Evolutionary conservation across 2,113 vertebrate genomes (phyloP).

Genomic region (Myiagra hebetior): DNA sequence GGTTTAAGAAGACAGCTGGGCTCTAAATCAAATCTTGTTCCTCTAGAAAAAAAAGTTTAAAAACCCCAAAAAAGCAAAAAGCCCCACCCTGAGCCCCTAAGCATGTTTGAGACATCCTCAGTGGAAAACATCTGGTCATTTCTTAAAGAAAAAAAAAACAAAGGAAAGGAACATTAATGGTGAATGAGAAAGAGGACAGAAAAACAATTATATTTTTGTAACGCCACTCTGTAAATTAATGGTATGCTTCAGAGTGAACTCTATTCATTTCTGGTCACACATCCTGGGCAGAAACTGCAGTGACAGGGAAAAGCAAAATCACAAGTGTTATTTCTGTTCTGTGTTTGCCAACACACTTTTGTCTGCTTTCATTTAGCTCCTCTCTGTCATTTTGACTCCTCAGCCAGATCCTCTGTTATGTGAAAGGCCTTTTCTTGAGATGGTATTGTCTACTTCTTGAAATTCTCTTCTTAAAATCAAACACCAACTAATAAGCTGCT

Average conservation of each 20-base stretch:
- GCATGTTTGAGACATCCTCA: not conserved
- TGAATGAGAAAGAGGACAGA: not conserved
- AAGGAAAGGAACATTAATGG: not conserved
- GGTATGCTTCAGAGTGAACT: not conserved
- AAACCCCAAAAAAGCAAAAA: not conserved
- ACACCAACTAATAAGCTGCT: not conserved
- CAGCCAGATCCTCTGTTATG: not conserved
- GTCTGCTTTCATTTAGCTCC: not conserved
- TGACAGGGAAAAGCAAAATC: not conserved
- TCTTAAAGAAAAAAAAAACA: not conserved
- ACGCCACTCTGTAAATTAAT: not conserved
- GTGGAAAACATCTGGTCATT: constrained; percentile 15
- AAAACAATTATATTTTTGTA: not conserved
- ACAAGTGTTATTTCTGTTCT: not conserved
- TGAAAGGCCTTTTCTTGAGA: not conserved
- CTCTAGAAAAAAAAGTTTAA: not conserved
- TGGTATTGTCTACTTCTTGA: not conserved
- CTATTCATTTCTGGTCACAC: not conserved
- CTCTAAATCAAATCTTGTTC: not conserved
- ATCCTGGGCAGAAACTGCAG: not conserved
- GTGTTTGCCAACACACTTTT: not conserved
- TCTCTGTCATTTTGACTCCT: not conserved
- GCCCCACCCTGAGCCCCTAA: not conserved
- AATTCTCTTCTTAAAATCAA: not conserved
- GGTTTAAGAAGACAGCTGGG: not conserved